Evolutionary conservation across 2,113 vertebrate species (phyloP), one percentile per base, ranked within the genome.

Genomic region (Pelecanus crispus): DNA sequence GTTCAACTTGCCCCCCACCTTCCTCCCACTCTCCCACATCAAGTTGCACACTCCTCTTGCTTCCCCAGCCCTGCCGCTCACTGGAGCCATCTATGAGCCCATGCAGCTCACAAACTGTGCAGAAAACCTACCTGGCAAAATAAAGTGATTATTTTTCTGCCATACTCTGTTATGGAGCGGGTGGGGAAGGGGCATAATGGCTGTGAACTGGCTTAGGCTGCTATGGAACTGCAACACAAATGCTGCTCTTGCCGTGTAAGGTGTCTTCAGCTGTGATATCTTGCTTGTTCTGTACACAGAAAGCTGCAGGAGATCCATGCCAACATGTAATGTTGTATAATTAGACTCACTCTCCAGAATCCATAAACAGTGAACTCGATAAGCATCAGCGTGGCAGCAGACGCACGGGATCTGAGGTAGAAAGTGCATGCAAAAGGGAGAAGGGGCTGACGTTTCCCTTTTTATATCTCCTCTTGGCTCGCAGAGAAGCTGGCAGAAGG

Each of bases 401-500:
- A 52, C 0, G 0, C 61, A 26, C 5, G 3, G 28, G 17, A 56
- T 75, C 74, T 53, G 66, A 65, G 49, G 58, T 29, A 73, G 74
- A 68, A 88, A 83, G 59, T 34, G 44, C 0, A 0, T 73, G 49
- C 70, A 62, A 53, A 78, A 95, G 31, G 36, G 47, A 94, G 49
- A 87, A 90, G 8, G n/a, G 49, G 40, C 71, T 93, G 88, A 77
- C 4, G 3, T 75, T 17, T 90, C 47, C 19, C 24, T 79, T 52
- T 82, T 78, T 11, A 1, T 61, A 2, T 92, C 44, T 90, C 24
- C 32, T 56, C 24, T 32, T 72, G 74, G 36, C 49, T 81, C 26
- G 2, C 83, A 98, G 98, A 98, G 74, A 97, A 97, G 58, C 94
- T 98, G 65, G 90, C 82, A 32, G 97, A 97, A 87, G 97, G 96